Evolutionary conservation across 2,888 invertebrate genomes (phyloP).

Genomic region (Toxonevra muliebris): DNA sequence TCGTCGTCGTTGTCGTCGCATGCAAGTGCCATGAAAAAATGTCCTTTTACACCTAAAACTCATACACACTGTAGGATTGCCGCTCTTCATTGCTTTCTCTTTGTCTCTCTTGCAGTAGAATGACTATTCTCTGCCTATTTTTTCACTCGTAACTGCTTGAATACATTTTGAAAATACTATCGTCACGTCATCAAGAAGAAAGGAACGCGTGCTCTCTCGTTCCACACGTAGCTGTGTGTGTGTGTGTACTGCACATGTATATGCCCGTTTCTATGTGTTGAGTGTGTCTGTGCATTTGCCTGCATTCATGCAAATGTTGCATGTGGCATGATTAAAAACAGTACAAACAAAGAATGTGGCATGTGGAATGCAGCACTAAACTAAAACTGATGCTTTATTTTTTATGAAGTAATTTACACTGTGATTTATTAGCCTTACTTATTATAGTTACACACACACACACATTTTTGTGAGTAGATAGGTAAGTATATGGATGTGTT

Average conservation of each 20-base stretch:
- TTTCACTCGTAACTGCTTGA: too few relatives aligned
- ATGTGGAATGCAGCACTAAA: constrained; percentile 29
- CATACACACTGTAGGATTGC: not conserved
- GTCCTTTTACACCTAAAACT: not conserved
- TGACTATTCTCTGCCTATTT: too few relatives aligned
- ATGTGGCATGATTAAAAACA: constrained; percentile 36
- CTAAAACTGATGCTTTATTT: constrained; percentile 37
- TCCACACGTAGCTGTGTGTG: too few relatives aligned
- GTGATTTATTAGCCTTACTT: constrained; percentile 45
- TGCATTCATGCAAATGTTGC: constrained; percentile 21
- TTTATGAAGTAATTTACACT: constrained; percentile 49
- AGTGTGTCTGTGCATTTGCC: too few relatives aligned
- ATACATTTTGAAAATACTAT: constrained; percentile 7
- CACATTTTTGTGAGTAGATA: too few relatives aligned
- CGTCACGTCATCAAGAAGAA: not conserved
- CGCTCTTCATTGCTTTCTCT: too few relatives aligned
- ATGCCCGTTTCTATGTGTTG: not conserved
- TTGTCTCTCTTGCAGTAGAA: too few relatives aligned
- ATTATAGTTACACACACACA: too few relatives aligned
- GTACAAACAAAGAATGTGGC: constrained; percentile 10
- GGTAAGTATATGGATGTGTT: too few relatives aligned
- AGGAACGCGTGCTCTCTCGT: too few relatives aligned
- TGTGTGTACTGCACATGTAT: not conserved
- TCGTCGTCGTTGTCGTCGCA: not conserved
- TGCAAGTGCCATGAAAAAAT: not conserved